Evolutionary conservation across 37 sponge, comb jelly and placozoan genomes (phyloP).

Genomic region (Bolinopsis microptera): DNA sequence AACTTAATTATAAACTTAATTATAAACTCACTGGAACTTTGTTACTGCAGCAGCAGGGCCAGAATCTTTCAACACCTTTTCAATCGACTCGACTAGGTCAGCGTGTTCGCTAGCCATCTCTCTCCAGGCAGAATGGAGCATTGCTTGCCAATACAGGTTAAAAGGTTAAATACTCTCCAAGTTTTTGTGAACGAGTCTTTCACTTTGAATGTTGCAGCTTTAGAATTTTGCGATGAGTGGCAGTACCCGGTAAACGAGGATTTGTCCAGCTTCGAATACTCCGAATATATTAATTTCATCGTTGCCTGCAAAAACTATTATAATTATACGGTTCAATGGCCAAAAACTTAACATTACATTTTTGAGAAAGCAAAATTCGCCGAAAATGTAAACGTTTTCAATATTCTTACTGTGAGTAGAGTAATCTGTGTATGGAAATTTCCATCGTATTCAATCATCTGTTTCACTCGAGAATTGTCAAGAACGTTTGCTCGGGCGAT

Average conservation of each 20-base stretch:
- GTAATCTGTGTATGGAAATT: slow-evolving; percentile 1
- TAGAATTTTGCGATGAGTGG: not conserved
- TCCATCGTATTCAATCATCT: not conserved
- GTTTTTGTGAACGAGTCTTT: not conserved
- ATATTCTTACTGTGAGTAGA: not conserved
- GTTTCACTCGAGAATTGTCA: not conserved
- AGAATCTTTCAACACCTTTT: not conserved
- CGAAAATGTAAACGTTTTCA: no score
- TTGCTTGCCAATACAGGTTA: not conserved
- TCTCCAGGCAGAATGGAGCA: not conserved
- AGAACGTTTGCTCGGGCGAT: not conserved
- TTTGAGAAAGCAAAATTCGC: no score
- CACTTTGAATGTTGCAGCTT: not conserved
- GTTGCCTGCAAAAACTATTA: not conserved
- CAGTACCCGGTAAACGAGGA: not conserved
- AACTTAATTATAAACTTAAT: no score
- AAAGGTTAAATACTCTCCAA: not conserved
- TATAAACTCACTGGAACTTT: not conserved
- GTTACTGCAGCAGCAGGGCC: not conserved
- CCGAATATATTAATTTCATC: not conserved
- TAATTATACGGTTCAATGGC: no score
- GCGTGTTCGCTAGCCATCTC: not conserved
- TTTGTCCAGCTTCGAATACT: not conserved
- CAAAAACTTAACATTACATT: no score
- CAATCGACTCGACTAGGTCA: not conserved